Base-by-base conservation (phyloP, 2,113 vertebrate genomes). In the Vombatus ursinus region DNA sequence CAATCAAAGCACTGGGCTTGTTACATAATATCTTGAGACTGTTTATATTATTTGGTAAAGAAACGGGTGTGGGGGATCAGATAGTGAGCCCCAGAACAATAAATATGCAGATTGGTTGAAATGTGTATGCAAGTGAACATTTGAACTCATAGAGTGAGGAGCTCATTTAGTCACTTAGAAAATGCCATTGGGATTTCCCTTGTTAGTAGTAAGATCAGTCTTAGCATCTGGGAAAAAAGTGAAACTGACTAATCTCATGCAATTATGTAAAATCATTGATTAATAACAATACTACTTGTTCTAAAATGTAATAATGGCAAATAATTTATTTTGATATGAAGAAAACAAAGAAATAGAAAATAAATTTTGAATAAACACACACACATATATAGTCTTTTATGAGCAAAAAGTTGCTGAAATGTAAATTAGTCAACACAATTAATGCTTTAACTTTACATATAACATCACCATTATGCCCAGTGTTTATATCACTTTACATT, bases 41-140 rank as follows among this genome's bases (percentile, higher is more conserved):
- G 91, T 96, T 96, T 96, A 92, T 91, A 97, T 54, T 24, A 96
- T 90, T 93, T 97, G 84, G 52, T 47, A 93, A 91, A 92, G 24
- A 95, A 50, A 96, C 53, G 52, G 94, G 57, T 91, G 1, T 92
- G 5, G 95, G 28, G 37, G 94, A 57, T 54, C 47, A 57, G 28
- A 77, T 31, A 91, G 11, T 54, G 53, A 97, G 90, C 10, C 48
- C 50, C 90, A 52, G 16, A 5, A 89, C 26, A 96, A 92, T 96
- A 92, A 93, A 92, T 53, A 47, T 1, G 89, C 26, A 26, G 91
- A 61, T 48, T 92, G 89, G 90, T 37, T 90, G 92, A 94, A 97
- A 95, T 94, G 51, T 93, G 8, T 50, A 53, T 8, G 51, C 48
- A 94, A 94, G 25, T 96, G 61, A 96, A 91, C 28, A 48, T 95